phyloP scores from a whole-genome alignment of 2,888 invertebrate genomes.

The Spicauda simplicius region DNA sequence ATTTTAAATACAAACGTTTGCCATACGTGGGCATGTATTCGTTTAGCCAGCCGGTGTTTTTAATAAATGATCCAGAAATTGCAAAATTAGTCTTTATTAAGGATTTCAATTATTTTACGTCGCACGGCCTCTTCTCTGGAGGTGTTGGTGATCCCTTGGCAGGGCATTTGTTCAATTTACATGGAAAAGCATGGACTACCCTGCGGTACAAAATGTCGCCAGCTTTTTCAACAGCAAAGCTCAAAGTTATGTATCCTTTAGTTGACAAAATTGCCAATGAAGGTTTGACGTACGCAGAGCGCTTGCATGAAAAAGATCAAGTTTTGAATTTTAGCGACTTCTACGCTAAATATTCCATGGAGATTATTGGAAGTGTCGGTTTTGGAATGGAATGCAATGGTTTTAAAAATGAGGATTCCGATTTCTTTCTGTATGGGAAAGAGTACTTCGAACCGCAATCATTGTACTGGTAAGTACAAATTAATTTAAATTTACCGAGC shows the following conservation, averaged over 20 bases:
- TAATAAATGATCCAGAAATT: constrained; percentile 86
- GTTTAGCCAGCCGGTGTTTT: constrained; percentile 85
- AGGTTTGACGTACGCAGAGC: constrained; percentile 71
- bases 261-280: constrained; percentile 84
- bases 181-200: constrained; percentile 86
- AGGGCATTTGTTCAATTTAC: constrained; percentile 84
- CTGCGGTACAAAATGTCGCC: constrained; percentile 87
- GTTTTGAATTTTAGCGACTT: constrained; percentile 83
- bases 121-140: constrained; percentile 86
- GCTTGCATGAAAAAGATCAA: constrained; percentile 54
- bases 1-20: constrained; percentile 78
- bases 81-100: constrained; percentile 85
- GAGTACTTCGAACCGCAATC: constrained; percentile 73
- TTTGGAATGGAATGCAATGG: constrained; percentile 87
- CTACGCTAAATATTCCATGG: constrained; percentile 85
- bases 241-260: constrained; percentile 87
- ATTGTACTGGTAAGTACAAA: constrained; percentile 67
- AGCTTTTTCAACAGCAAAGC: constrained; percentile 87
- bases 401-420: constrained; percentile 80
- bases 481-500: neutral
- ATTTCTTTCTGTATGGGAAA: constrained; percentile 77
- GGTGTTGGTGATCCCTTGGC: constrained; percentile 86
- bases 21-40: constrained; percentile 86
- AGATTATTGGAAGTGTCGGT: constrained; percentile 86
- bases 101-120: constrained; percentile 87